Base-by-base conservation (phyloP, 2,888 invertebrate species). In the Mechanitis mazaeus region DNA sequence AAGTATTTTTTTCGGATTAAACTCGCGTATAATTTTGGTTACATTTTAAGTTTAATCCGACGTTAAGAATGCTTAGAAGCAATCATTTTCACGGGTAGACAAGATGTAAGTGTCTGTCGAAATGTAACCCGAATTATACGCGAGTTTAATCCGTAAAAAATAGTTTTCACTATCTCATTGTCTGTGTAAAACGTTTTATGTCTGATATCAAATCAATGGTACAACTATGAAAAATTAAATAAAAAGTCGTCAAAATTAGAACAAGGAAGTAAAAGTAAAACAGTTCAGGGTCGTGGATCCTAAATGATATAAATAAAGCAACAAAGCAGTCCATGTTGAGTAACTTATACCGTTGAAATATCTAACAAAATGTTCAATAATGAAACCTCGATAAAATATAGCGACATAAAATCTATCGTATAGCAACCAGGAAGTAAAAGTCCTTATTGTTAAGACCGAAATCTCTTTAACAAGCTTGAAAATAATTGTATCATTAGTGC, bases 211-310 rank as follows among this genome's bases (percentile, higher is more conserved):
- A 55, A 55, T 33, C 47, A 38, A 61, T 60, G 45, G 38, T 56
- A 35, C 45, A 56, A 60, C 54, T 60, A 46, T 46, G 54, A 58
- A 54, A 55, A 45, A 55, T 47, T 55, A 46, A 50, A 20, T 31
- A 45, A 55, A 58, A 64, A 60, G 55, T 62, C 58, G 53, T 47
- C 56, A 58, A 61, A 57, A 53, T 64, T 59, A 75, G 74, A 78
- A 83, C 74, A 69, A 83, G 87, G 87, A 88, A 87, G 85, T 86
- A 84, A 85, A 82, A 86, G 83, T 81, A 64, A 71, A 71, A 64
- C 68, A 66, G 74, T 75, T 79, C 85, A 87, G 80, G 87, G 87
- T 72, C 78, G 60, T 64, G 71, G 68, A 70, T 66, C 72, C 71
- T 74, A 75, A 79, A 75, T 75, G 70, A 76, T 68, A 73, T 72